A percentile compares a stretch with the other conserved stretches of the same genome.
Evolutionary conservation across 2,113 vertebrate genomes (phyloP).

Genomic region (Capra hircus): DNA sequence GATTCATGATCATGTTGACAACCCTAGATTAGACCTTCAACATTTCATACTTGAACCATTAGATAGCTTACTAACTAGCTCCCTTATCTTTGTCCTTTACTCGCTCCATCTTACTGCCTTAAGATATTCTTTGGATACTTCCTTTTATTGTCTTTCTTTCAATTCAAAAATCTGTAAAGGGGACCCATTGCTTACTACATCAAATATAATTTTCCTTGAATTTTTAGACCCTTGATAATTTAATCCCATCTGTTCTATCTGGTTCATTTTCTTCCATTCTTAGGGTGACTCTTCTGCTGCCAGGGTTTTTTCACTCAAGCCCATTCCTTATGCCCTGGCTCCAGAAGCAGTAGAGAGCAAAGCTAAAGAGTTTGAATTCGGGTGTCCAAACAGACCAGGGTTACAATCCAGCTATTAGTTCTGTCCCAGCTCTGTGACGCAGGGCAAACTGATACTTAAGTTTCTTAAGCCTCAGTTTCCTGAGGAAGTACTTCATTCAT

Average conservation of each 20-base stretch:
- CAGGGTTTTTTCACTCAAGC: background rate
- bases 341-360: background rate
- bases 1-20: background rate
- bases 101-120: background rate
- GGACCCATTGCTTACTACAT: background rate
- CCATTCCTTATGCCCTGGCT: background rate
- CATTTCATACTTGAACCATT: background rate
- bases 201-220: background rate
- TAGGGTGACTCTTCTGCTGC: background rate
- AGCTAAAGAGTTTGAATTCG: background rate
- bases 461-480: background rate
- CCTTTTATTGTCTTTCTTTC: background rate
- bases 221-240: background rate
- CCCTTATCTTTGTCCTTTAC: background rate
- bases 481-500: background rate
- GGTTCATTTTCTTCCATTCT: background rate
- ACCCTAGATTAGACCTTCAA: background rate
- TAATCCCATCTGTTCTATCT: background rate
- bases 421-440: background rate
- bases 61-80: background rate
- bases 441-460: background rate
- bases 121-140: background rate
- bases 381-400: background rate
- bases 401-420: background rate
- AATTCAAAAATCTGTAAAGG: background rate